A percentile compares a stretch with the other conserved stretches of the same genome.
Conservation (phyloP, 2,113 vertebrate species). For the Ceyx margarethae region DNA sequence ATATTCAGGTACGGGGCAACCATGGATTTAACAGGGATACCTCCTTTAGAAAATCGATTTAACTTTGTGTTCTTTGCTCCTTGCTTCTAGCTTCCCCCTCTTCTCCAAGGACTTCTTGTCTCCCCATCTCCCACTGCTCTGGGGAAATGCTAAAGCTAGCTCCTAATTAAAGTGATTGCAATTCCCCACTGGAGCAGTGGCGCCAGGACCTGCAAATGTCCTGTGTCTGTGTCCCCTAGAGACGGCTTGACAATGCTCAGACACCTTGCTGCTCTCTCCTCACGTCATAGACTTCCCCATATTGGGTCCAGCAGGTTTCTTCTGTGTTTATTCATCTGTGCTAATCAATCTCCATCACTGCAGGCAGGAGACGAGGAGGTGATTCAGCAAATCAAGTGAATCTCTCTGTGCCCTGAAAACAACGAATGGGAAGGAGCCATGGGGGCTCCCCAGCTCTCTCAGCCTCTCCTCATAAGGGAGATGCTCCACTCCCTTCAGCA, state of each 20-base stretch:
- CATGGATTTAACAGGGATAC: neutral
- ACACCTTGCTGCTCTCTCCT: slow-evolving; percentile 13
- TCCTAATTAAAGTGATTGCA: slow-evolving; percentile 64
- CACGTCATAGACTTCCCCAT: neutral
- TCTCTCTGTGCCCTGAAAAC: neutral
- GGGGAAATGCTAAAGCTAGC: slow-evolving; percentile 16
- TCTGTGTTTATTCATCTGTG: slow-evolving; percentile 25
- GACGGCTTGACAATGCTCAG: neutral
- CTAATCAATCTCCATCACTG: slow-evolving; percentile 1
- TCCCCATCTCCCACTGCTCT: neutral
- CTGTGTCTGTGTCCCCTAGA: neutral
- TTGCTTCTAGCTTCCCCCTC: neutral
- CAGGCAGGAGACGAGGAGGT: neutral
- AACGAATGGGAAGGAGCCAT: neutral
- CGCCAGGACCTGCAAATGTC: slow-evolving; percentile 53
- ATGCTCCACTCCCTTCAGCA: too few relatives aligned
- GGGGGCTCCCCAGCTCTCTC: too few relatives aligned
- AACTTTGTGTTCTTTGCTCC: neutral
- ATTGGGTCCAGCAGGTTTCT: slow-evolving; percentile 2
- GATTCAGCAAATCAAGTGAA: neutral
- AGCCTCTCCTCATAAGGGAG: too few relatives aligned
- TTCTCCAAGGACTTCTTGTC: neutral
- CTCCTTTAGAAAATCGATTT: neutral
- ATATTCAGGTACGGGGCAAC: neutral
- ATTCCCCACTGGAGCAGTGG: slow-evolving; percentile 64